Evolutionary conservation across 2,113 vertebrate genomes (phyloP), one percentile per base, ranked within the genome.

Genomic region (Gulo gulo): DNA sequence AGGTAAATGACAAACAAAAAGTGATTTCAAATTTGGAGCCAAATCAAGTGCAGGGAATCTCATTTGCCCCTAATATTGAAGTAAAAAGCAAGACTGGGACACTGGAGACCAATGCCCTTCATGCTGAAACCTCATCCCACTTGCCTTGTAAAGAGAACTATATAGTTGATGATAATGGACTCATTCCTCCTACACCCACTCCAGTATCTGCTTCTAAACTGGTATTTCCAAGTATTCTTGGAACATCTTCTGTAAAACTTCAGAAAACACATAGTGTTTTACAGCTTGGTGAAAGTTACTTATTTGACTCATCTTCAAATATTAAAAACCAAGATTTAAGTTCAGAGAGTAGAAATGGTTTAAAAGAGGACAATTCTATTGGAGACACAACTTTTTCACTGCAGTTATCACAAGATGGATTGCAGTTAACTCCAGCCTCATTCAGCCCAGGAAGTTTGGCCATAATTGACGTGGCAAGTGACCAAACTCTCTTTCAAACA

Each of bases 401-500:
- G 47, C 99, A 99, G 87, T 98, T 99, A 4, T 99, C 99, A 96
- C 99, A 99, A 98, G 99, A 99, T 91, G 96, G 90, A 9, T 98
- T 97, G 0, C 98, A 98, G 4, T 97, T 97, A 14, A 97, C 96
- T 55, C 84, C 97, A 84, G 34, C 97, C 73, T 98, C 99, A 13
- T 98, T 98, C 98, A 99, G 98, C 98, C 97, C 98, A 4, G 99
- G 99, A 82, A 96, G 89, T 42, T 99, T 99, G 97, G 98, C 99
- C 65, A 99, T 99, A 97, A 99, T 99, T 83, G 99, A 99, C 47
- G 99, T 99, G 94, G 99, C 99, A 45, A 99, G 99, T 1, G 97
- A 99, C 97, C 98, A 98, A 93, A 91, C 87, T 67, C 99, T 99
- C 71, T 99, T 99, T 79, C 97, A 99, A 95, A 99, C 99, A 1